Evolutionary conservation across 2,888 invertebrate genomes (phyloP), one percentile per base, ranked within the genome.

Genomic region (Polydrusus tereticollis): DNA sequence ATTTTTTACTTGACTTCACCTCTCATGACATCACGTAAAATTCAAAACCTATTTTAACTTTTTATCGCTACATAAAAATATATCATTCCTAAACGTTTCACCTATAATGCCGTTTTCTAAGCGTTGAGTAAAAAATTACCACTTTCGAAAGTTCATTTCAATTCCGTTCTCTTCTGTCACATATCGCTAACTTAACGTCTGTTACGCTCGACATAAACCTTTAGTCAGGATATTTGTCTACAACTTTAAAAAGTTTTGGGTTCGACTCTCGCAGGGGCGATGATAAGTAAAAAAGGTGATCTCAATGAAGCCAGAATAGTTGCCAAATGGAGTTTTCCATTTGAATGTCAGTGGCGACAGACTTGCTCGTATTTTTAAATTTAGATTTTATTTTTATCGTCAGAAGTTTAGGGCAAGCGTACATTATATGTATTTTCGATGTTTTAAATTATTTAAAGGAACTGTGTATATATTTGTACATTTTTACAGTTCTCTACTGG

Each of bases 281-380:
- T 77, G 78, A 78, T 80, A 80, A 80, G 78, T 80, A 80, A 79
- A 80, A 79, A 79, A 81, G 79, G 79, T 79, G 80, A 80, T 78
- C 76, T 75, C 77, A 76, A 79, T 78, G 77, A 79, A 80, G 78
- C 78, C 77, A 76, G 78, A 79, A 78, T 78, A 79, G 81, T 80
- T 81, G 76, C 76, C 77, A 78, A 78, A 62, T 38, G 73, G 73
- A 74, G 29, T 66, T 62, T 69, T 65, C 69, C 69, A 74, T 72
- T 69, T 72, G 65, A 68, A 72, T 69, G 60, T 64, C 69, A 69
- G 7, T 8, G 43, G 20, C 59, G 59, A 64, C 47, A 57, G 59
- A 64, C 59, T 69, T 60, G 50, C 20, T 63, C 55, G 50, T 57
- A 60, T 47, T 47, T 47, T n/a, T 47, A 47, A 47, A 47, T 47